Base-by-base conservation (phyloP, 2,113 vertebrate species). In the Psilopogon haemacephalus region DNA sequence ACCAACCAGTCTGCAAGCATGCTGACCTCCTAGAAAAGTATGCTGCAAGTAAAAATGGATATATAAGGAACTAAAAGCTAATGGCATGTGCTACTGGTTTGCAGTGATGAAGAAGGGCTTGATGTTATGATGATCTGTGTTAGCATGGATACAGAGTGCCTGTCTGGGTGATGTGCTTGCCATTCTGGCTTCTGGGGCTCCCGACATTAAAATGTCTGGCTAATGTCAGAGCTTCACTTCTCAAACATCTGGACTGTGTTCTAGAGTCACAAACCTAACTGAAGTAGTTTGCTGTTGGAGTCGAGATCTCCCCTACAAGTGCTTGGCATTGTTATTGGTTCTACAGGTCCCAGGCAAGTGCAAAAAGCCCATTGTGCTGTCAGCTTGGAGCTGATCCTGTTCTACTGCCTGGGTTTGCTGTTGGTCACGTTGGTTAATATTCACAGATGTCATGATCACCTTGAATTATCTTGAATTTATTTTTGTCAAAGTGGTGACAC, bases 241-340 rank as follows among this genome's bases (percentile, higher is more conserved):
- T 54, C 38, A 40, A 55, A 52, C 38, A 28, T 30, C 42, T 33
- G 46, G 16, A 11, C 37, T 68, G 15, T 15, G 2, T 64, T 55
- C 75, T 60, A 24, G 27, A 46, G 50, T 58, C 64, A 50, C 26
- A 77, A 73, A 58, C 24, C 9, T 46, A 28, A 83, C 13, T 8
- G 20, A 3, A 11, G 2, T 8, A 12, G 44, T 86, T 65, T 72
- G 63, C 12, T 6, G 20, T 24, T 28, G 40, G 32, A 81, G 32
- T 60, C 6, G 1, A 2, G 2, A 5, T 89, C 62, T 80, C 23
- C 11, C 0, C 16, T 67, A 3, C 0, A 1, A 15, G 26, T 21
- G 15, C 30, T 92, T 89, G 67, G n/a, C 44, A 27, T 23, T 76
- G 42, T 35, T 58, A 0, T 28, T 65, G 28, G 14, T 52, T 93